Base-by-base conservation (phyloP, 2,113 vertebrate species). In the Odontesthes bonariensis region DNA sequence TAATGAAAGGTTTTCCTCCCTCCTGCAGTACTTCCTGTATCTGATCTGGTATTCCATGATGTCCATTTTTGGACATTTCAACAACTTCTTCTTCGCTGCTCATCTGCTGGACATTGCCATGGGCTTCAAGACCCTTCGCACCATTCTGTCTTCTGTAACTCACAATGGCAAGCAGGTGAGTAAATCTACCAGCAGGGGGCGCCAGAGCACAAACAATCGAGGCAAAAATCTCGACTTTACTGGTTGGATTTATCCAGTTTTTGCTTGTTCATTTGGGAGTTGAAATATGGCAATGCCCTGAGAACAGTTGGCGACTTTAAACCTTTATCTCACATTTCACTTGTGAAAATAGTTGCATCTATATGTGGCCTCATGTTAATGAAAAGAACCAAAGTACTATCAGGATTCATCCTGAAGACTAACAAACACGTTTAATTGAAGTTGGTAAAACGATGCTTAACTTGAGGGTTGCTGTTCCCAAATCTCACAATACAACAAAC, bases 81-180 rank as follows among this genome's bases (percentile, higher is more conserved):
- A 99, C 92, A 99, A 99, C 92, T 99, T 99, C 94, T 99, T 99
- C 95, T 99, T 99, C 33, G 98, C 98, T 59, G 97, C 97, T 77
- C 98, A 99, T 62, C 91, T 99, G 56, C 90, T 99, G 90, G 98
- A 99, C 83, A 99, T 99, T 16, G 98, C 98, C 16, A 99, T 99
- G 98, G 95, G 97, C 73, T 95, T 99, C 92, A 99, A 99, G 94
- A 97, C 98, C 0, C 62, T 99, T 44, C 88, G 97, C 81, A 99
- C 97, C 3, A 99, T 99, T 81, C 86, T 99, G 69, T 98, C 97
- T 13, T 99, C 98, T 19, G 98, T 99, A 73, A 99, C 98, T 64
- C 98, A 99, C 91, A 99, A 99, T 6, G 98, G 98, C 86, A 99
- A 99, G 91, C 98, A 99, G 96, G 98, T 95, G 72, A 90, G 94